These are phyloP conservation scores for Tryphoninae sp. DNA, from an alignment of 2,888 invertebrate species.

Conservation along the genomic window DNA sequence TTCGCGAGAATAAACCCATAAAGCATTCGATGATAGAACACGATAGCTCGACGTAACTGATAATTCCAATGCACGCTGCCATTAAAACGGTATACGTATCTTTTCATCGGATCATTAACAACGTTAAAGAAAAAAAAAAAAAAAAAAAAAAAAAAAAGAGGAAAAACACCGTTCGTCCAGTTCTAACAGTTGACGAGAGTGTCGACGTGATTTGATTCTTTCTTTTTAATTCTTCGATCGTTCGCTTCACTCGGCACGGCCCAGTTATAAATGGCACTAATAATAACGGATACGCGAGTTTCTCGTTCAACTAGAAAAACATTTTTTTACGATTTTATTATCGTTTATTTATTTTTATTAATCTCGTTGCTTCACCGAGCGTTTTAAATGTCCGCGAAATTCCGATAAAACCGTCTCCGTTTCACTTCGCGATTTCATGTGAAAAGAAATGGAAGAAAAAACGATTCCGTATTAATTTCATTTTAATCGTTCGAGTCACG, in stretches of 20 bases:
- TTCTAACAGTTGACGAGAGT: not conserved
- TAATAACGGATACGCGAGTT: conserved; percentile 28
- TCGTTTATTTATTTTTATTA: not conserved
- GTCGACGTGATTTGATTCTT: conserved; percentile 15
- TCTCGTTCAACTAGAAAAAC: conserved; percentile 33
- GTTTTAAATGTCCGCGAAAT: not conserved
- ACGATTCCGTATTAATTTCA: not conserved
- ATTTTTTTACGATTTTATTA: not conserved
- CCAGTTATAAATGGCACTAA: conserved; percentile 34
- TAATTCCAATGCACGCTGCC: conserved; percentile 16
- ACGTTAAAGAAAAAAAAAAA: not conserved
- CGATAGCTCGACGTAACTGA: conserved; percentile 12
- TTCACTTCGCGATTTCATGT: not conserved
- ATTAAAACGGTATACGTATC: conserved; percentile 56
- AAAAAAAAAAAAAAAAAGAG: not conserved
- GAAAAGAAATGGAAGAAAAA: not conserved
- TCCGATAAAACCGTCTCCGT: not conserved
- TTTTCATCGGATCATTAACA: conserved; percentile 20
- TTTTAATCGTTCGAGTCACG: not conserved
- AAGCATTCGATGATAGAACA: conserved; percentile 24
- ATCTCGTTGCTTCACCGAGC: not conserved
- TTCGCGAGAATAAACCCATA: conserved; percentile 35
- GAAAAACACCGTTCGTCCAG: conserved; percentile 17
- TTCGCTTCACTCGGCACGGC: conserved; percentile 19
- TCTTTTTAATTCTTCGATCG: conserved; percentile 25